Base-by-base conservation (phyloP, 2,113 vertebrate species). In the Leptobrachium ailaonicum region DNA sequence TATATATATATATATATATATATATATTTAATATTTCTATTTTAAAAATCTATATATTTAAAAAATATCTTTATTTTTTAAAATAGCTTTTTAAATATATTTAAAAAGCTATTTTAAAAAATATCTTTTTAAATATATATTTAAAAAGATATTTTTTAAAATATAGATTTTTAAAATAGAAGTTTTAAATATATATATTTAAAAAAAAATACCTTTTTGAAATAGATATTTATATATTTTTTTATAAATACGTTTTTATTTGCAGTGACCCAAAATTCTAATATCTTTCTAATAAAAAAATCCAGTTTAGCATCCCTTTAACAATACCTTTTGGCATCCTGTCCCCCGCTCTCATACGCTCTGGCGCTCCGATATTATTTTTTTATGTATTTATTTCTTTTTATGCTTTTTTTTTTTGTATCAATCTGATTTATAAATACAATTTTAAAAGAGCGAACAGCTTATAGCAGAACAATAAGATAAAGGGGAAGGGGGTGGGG, bases 371-470 rank as follows among this genome's bases (percentile, higher is more conserved):
- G 20, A 32, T 32, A 32, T 58, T 13, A 41, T 0, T 2, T 66
- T 41, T 66, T 11, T 45, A 40, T 13, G 10, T 14, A 5, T 2
- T 2, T 42, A 11, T 14, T 11, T 0, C n/a, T 41, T 44, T 45
- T 4, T 69, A 14, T 45, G 44, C 6, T 45, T 12, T 0, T 66
- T 66, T 40, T 41, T 44, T 44, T 44, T 68, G 56, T 58, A 68
- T 47, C 9, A 0, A 42, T 3, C 75, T 58, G 66, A 76, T 76
- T 68, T 76, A 76, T 68, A 42, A 68, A 66, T 10, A 54, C 66
- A 56, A 77, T 68, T 58, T 77, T 76, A 56, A 68, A 32, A 69
- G 32, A 76, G 66, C 50, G 41, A 9, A 4, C 6, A 41, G 47
- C 32, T 60, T 56, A 32, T 44, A 67, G 66, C 50, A 40, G 66